Percentiles rank a stretch among this genome's conserved stretches.
These are phyloP conservation scores for Papilio protenor DNA, from an alignment of 2,888 invertebrate species.

Conservation along the genomic window DNA sequence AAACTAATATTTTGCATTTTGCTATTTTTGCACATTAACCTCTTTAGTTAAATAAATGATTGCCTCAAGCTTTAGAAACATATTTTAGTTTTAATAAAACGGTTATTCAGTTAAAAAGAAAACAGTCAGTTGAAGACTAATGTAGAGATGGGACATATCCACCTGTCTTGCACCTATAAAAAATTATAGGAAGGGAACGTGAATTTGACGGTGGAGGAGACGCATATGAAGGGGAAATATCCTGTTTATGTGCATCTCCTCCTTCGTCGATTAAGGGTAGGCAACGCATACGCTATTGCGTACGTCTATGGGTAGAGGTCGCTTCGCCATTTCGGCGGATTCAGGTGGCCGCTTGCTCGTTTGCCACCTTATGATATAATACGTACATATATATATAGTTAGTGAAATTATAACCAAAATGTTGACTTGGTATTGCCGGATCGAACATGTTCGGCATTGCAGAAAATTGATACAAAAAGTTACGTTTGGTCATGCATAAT, in stretches of 20 bases:
- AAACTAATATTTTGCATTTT: slow-evolving; percentile 16
- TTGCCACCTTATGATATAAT: no score
- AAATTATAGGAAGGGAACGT: no score
- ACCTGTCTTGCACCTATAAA: no score
- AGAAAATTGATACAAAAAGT: neutral
- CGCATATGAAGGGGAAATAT: no score
- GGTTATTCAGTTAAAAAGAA: neutral
- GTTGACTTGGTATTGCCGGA: neutral
- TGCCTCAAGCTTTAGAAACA: neutral
- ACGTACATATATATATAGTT: no score
- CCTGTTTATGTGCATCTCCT: no score
- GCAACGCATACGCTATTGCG: no score
- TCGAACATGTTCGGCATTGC: neutral
- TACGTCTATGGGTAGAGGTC: no score
- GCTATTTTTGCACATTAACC: neutral
- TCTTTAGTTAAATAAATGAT: neutral
- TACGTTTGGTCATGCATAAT: slow-evolving; percentile 6
- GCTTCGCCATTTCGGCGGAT: no score
- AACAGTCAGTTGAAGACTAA: neutral
- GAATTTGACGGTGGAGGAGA: no score
- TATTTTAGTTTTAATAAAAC: neutral
- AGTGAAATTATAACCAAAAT: neutral
- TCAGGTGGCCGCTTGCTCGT: no score
- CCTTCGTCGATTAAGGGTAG: no score
- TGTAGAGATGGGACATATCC: neutral